Evolutionary conservation across 2,888 invertebrate species (phyloP).

Genomic region (Tenthredo livida): DNA sequence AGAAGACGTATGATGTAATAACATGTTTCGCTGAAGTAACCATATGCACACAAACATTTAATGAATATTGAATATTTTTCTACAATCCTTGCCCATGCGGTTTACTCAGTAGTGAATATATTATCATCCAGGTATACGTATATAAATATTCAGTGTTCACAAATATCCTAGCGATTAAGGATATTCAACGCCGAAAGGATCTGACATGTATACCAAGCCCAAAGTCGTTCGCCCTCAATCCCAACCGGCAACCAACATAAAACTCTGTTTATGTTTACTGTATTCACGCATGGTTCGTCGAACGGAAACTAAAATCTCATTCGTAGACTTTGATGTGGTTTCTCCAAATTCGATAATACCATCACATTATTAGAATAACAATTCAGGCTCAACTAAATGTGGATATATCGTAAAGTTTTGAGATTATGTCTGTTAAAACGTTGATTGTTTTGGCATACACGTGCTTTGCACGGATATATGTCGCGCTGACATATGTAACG

Average conservation of each 20-base stretch:
- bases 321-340: constrained; percentile 10
- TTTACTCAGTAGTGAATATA: neutral
- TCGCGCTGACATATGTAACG: neutral
- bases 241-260: constrained; percentile 14
- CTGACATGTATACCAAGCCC: neutral
- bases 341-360: neutral
- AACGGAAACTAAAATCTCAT: neutral
- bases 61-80: neutral
- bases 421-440: neutral
- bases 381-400: neutral
- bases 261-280: constrained; percentile 32
- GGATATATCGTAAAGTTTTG: neutral
- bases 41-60: neutral
- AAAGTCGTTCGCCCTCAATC: constrained; percentile 30
- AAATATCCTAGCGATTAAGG: neutral
- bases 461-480: neutral
- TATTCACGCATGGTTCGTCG: constrained; percentile 7
- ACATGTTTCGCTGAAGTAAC: neutral
- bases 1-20: neutral
- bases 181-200: neutral
- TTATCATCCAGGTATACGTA: neutral
- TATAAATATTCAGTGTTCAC: neutral
- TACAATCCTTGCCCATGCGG: neutral
- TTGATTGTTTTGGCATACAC: neutral
- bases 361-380: neutral